These are phyloP conservation scores for Heterodera schachtii DNA, from an alignment of 1,140 invertebrate species.

Conservation along the genomic window DNA sequence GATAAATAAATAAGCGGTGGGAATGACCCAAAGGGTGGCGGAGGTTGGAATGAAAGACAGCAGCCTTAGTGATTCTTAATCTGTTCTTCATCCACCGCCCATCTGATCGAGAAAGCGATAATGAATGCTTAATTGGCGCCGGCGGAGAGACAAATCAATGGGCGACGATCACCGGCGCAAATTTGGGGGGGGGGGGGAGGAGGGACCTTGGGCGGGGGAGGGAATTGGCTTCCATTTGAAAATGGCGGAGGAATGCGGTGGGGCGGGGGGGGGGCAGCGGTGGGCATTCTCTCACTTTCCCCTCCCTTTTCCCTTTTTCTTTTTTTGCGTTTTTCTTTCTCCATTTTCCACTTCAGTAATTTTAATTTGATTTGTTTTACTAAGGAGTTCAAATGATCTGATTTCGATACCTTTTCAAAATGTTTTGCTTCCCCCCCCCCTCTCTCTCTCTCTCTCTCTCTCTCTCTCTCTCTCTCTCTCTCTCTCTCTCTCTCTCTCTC, in stretches of 20 bases:
- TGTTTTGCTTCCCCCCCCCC: no score
- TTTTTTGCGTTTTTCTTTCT: not conserved
- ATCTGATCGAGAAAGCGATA: not conserved
- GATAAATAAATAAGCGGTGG: no score
- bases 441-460: no score
- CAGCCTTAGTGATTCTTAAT: not conserved
- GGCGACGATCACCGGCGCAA: not conserved
- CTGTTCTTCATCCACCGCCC: not conserved
- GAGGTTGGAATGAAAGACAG: not conserved
- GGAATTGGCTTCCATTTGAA: not conserved
- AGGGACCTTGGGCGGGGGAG: not conserved
- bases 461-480: no score
- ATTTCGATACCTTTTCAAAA: no score
- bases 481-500: no score
- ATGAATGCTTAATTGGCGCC: constrained; percentile 5
- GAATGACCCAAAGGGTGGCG: not conserved
- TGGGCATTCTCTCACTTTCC: not conserved
- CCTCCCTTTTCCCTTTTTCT: not conserved
- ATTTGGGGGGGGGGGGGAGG: not conserved
- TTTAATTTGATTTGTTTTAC: not conserved
- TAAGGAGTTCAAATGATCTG: not conserved
- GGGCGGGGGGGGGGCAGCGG: no score
- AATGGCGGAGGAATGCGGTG: not conserved
- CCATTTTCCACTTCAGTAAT: not conserved
- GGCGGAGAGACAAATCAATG: constrained; percentile 2